Evolutionary conservation across 2,113 vertebrate species (phyloP), one percentile per base, ranked within the genome.

Genomic region (Gavia stellata): DNA sequence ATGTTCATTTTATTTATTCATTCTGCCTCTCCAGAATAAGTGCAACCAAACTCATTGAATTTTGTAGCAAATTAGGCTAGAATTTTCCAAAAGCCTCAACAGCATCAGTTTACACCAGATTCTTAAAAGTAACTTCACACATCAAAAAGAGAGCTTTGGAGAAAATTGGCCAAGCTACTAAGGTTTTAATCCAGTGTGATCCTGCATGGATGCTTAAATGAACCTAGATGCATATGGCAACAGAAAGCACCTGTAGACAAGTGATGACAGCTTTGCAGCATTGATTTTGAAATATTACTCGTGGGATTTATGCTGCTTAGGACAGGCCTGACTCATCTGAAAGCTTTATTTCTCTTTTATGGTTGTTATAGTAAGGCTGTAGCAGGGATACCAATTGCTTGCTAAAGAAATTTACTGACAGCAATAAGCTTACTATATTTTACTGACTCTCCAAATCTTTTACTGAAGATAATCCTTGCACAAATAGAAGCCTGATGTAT

Each of bases 351-450:
- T 82, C 84, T 92, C 70, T 85, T 87, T 91, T 74, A 82, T 82
- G 74, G 67, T 78, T 85, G 70, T 92, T 92, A 68, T 2, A 94
- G 84, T 61, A 82, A 49, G 94, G 56, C 86, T 68, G 62, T 34
- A 82, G 80, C 84, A 74, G 45, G 56, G 92, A 59, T 55, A 84
- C 58, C 81, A n/a, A 78, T 83, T 95, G 62, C 81, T 87, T n/a
- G 45, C 84, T 83, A 11, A 42, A 86, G 56, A 92, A 94, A 90
- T 92, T 90, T 95, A 85, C 91, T 88, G 89, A 94, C 78, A 94
- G 86, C 73, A 77, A 34, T 89, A 85, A 92, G 89, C 53, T 92
- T 85, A 42, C 81, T 65, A 6, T 50, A 92, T 95, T 97, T 92
- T 52, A 92, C 77, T 85, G 91, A 90, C 40, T 83, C 33, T 90